phyloP scores from a whole-genome alignment of 2,888 invertebrate genomes.

The Nowickia ferox region DNA sequence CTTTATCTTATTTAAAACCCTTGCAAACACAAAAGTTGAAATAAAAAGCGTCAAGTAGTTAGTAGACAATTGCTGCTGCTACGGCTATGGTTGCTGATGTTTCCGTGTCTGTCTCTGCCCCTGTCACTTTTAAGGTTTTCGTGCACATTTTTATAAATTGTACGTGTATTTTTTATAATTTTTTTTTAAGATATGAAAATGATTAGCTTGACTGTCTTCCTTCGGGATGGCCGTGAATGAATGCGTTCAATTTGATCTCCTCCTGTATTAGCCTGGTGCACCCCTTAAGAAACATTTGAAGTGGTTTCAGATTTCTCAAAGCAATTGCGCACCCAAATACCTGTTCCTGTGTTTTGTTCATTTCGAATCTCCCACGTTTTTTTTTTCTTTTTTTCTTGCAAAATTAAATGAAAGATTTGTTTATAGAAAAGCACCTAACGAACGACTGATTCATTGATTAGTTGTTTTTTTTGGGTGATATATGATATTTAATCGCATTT shows the following conservation, averaged over 20 bases:
- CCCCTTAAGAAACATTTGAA: conserved; percentile 76
- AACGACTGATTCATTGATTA: conserved; percentile 55
- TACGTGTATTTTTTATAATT: too few relatives aligned
- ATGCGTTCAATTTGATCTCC: conserved; percentile 81
- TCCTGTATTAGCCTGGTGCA: conserved; percentile 79
- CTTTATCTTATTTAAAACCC: conserved; percentile 57
- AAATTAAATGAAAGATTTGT: conserved; percentile 17
- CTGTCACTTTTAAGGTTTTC: conserved; percentile 40
- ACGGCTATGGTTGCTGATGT: conserved; percentile 40
- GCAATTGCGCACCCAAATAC: conserved; percentile 74
- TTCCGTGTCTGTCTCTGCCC: background rate
- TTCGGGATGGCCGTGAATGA: conserved; percentile 42
- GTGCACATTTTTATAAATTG: conserved; percentile 12
- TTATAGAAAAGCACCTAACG: conserved; percentile 48
- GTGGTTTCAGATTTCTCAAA: conserved; percentile 79
- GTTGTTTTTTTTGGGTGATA: conserved; percentile 41
- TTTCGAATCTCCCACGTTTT: conserved; percentile 64
- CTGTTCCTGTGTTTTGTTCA: conserved; percentile 71
- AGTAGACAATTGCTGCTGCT: conserved; percentile 77
- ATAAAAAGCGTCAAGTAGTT: conserved; percentile 68
- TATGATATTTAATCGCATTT: conserved; percentile 63
- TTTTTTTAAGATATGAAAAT: conserved; percentile 73
- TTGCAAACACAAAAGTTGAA: conserved; percentile 1
- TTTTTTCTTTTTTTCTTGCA: conserved; percentile 13
- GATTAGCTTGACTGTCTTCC: conserved; percentile 77